These are phyloP conservation scores for Gambusia holbrooki DNA, from an alignment of 2,113 vertebrate genomes.

Conservation along the genomic window DNA sequence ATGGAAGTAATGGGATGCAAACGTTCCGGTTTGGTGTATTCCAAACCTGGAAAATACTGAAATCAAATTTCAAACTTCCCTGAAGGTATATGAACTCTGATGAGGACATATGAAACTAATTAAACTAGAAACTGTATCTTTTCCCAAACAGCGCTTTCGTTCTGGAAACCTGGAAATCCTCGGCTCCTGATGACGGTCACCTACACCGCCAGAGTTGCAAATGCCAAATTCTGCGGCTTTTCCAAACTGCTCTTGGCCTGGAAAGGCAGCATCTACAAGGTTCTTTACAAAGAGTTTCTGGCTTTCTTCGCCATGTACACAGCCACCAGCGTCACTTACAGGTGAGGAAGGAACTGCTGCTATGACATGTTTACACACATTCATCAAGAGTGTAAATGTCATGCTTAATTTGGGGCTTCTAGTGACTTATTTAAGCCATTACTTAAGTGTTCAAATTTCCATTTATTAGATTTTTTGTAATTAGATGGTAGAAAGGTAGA, in stretches of 20 bases:
- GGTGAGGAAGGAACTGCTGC: conserved; percentile 73
- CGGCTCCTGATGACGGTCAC: conserved; percentile 87
- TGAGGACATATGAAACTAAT: neutral
- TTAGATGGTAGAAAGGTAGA: neutral
- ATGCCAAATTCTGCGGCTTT: conserved; percentile 92
- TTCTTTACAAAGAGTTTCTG: conserved; percentile 90
- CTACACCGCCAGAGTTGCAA: conserved; percentile 90
- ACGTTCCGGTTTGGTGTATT: neutral
- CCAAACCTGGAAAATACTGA: neutral
- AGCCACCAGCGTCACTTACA: conserved; percentile 88
- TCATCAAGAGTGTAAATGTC: neutral
- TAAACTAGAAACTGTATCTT: neutral
- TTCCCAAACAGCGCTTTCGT: conserved; percentile 3
- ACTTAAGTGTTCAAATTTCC: neutral
- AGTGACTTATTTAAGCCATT: neutral
- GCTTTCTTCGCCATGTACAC: conserved; percentile 87
- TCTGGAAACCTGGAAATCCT: neutral
- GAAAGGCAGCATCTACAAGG: conserved; percentile 95
- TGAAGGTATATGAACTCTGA: neutral
- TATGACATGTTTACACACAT: neutral
- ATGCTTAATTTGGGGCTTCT: neutral
- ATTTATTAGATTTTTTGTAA: neutral
- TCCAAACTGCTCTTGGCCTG: conserved; percentile 90
- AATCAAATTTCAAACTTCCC: neutral
- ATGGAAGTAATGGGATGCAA: neutral